A percentile compares a stretch with the other conserved stretches of the same genome.
Conservation (phyloP, 2,113 vertebrate species). For the Eretmochelys imbricata region DNA sequence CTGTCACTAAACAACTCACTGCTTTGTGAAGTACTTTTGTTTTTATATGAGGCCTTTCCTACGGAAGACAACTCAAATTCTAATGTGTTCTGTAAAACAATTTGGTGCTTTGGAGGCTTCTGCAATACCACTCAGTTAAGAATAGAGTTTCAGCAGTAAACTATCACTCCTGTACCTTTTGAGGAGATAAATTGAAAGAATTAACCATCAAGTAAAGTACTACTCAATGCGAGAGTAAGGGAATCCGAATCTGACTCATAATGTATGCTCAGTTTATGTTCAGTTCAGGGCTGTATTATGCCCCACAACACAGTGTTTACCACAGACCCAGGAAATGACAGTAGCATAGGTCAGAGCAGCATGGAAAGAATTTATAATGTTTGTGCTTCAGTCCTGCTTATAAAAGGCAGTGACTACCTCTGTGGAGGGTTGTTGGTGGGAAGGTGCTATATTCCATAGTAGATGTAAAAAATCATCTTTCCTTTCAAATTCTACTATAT, state of each 20-base stretch:
- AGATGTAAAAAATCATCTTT: neutral
- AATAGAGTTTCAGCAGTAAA: neutral
- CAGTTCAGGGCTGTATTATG: neutral
- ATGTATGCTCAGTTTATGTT: neutral
- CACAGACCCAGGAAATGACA: neutral
- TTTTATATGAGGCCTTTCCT: neutral
- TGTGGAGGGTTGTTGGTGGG: neutral
- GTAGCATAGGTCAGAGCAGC: neutral
- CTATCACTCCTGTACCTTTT: neutral
- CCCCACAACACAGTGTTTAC: conserved; percentile 14
- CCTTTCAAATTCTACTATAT: neutral
- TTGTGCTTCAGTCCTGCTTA: neutral
- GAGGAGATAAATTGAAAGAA: neutral
- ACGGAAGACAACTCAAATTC: neutral
- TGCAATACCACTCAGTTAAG: neutral
- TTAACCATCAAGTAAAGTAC: neutral
- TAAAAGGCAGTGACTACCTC: neutral
- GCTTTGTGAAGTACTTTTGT: neutral
- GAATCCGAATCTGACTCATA: neutral
- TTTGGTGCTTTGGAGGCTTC: neutral
- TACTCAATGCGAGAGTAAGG: neutral
- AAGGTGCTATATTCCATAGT: neutral
- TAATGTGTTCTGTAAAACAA: neutral
- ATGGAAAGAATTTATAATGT: neutral
- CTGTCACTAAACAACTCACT: neutral